Evolutionary conservation across 2,888 invertebrate species (phyloP).

Genomic region (Cordilura impudica): DNA sequence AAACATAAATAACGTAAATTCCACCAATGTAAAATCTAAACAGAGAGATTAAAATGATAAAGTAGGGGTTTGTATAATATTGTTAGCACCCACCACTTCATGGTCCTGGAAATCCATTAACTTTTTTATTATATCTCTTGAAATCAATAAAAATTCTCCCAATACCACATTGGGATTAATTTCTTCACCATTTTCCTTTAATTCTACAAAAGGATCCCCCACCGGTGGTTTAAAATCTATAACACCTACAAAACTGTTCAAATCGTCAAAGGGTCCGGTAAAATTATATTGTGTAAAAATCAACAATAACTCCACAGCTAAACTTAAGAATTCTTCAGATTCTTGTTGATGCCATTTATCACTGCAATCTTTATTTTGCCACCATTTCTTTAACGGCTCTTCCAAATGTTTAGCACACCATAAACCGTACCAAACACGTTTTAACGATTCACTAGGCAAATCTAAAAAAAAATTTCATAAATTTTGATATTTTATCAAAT

Average conservation of each 20-base stretch:
- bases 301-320: conserved; percentile 83
- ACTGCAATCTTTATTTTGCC: background rate
- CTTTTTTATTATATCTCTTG: conserved; percentile 77
- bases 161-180: conserved; percentile 82
- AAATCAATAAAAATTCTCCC: conserved; percentile 78
- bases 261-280: conserved; percentile 82
- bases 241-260: conserved; percentile 54
- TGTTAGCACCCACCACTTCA: conserved; percentile 65
- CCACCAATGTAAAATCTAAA: conserved; percentile 81
- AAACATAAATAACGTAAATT: conserved; percentile 84
- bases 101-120: conserved; percentile 71
- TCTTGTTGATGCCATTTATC: background rate
- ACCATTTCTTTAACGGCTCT: conserved; percentile 66
- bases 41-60: background rate
- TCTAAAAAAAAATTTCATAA: conserved; percentile 60
- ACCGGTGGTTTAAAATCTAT: conserved; percentile 36
- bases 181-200: conserved; percentile 81
- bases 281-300: conserved; percentile 90
- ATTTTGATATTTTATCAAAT: background rate
- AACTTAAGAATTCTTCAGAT: conserved; percentile 67
- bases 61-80: background rate
- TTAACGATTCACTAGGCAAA: conserved; percentile 65
- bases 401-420: conserved; percentile 67
- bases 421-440: conserved; percentile 69
- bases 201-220: conserved; percentile 63